Conservation (phyloP, 2,888 invertebrate genomes). For the Microctonus brassicae region DNA sequence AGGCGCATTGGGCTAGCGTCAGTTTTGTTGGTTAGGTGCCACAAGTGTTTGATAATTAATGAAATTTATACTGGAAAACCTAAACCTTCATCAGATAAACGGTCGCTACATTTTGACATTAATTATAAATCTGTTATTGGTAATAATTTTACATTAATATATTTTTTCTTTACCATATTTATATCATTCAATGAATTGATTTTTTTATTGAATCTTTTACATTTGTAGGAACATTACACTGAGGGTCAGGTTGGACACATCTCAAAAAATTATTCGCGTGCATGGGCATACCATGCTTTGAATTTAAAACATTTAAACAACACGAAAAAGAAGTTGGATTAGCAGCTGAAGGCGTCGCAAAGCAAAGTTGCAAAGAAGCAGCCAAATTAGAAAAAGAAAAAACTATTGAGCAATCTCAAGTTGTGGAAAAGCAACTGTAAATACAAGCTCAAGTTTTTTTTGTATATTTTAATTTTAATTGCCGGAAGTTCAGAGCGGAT, state of each 20-base stretch:
- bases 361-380: constrained; percentile 20
- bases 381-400: constrained; percentile 1
- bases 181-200: background rate
- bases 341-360: constrained; percentile 17
- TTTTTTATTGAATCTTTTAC: background rate
- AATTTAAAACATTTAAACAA: constrained; percentile 8
- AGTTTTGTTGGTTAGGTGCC: no score
- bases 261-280: constrained; percentile 15
- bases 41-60: background rate
- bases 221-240: constrained; percentile 19
- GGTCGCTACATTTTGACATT: no score
- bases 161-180: background rate
- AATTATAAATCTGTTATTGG: background rate
- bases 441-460: background rate
- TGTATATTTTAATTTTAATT: no score
- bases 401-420: constrained; percentile 6
- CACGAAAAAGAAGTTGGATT: constrained; percentile 26
- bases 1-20: constrained; percentile 21
- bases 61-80: no score
- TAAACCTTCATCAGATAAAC: no score
- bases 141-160: background rate
- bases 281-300: constrained; percentile 8
- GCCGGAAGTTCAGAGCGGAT: background rate
- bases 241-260: constrained; percentile 16
- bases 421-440: constrained; percentile 1